Base-by-base conservation (phyloP, 2,113 vertebrate genomes). In the Pungitius pungitius region DNA sequence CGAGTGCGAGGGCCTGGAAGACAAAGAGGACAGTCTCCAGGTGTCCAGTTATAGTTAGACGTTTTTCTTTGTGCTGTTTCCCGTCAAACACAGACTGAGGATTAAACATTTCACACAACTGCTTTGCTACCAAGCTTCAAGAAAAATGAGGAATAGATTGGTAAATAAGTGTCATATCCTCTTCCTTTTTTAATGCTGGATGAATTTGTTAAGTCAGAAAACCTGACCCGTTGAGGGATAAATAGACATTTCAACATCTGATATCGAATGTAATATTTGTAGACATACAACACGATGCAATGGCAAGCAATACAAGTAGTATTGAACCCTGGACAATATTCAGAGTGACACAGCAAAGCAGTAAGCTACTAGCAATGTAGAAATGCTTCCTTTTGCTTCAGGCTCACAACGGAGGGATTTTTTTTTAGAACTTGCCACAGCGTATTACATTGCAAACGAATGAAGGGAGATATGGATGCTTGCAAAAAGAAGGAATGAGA, bases 1-100 rank as follows among this genome's bases (percentile, higher is more conserved):
- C 82, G 6, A 70, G 35, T 1, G 11, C 69, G 20, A 51, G n/a
- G 73, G 51, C 62, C 40, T 42, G 30, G 59, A 27, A 70, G 56
- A 58, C 43, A 68, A 63, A 88, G 72, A 85, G 35, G 64, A 75
- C 91, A 93, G 94, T 94, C 94, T 95, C 94, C 95, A 91, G 94
- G 94, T 93, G 94, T 95, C 94, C 95, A 91, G 94, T 95, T 95
- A 95, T 93, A 95, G 93, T 94, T 20, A 94, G 95, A 93, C 95
- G 85, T 74, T 80, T 83, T 69, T 47, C 63, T 77, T 66, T 69
- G 89, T 92, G 92, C 96, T 95, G 94, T 95, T n/a, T 90, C 69
- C 76, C 93, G 95, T 94, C 92, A 90, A 90, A 94, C 95, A 92
- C 95, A 96, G 94, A 95, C 94, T 94, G 94, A 94, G 94, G 89